A percentile compares a stretch with the other conserved stretches of the same genome.
These are phyloP conservation scores for Eleutherodactylus coqui DNA, from an alignment of 2,797 vertebrate genomes.

Conservation along the genomic window DNA sequence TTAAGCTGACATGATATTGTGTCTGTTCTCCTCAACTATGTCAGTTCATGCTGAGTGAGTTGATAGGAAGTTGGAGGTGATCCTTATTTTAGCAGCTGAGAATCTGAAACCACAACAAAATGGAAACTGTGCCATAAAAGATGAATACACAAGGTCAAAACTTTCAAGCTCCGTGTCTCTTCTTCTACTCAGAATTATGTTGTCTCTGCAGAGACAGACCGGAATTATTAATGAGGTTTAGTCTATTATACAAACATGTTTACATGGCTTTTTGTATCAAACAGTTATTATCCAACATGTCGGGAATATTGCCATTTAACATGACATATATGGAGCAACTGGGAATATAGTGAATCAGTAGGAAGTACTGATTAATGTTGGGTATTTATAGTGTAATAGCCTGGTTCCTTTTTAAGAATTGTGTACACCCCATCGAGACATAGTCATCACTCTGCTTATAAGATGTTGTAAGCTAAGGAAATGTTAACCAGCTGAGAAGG, in stretches of 20 bases:
- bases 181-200: slow-evolving; percentile 10
- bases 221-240: slow-evolving; percentile 40
- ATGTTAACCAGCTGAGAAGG: slow-evolving; percentile 60
- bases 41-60: slow-evolving; percentile 51
- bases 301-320: not conserved
- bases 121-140: slow-evolving; percentile 20
- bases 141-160: slow-evolving; percentile 56
- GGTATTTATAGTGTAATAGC: slow-evolving; percentile 21
- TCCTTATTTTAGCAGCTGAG: slow-evolving; percentile 52
- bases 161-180: not conserved
- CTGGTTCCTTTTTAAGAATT: slow-evolving; percentile 27
- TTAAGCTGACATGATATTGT: slow-evolving; percentile 42
- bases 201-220: slow-evolving; percentile 39
- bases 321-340: slow-evolving; percentile 29
- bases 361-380: slow-evolving; percentile 25
- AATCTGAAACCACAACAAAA: slow-evolving; percentile 56
- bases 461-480: slow-evolving; percentile 59
- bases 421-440: slow-evolving; percentile 30
- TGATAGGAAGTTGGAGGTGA: slow-evolving; percentile 47
- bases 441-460: slow-evolving; percentile 45
- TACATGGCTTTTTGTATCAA: slow-evolving; percentile 12
- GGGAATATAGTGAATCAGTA: slow-evolving; percentile 6
- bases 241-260: slow-evolving; percentile 26
- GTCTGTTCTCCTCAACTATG: slow-evolving; percentile 43
- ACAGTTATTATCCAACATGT: slow-evolving; percentile 1